phyloP scores from a whole-genome alignment of 2,888 invertebrate species.

The Melikaiella ostensackeni region DNA sequence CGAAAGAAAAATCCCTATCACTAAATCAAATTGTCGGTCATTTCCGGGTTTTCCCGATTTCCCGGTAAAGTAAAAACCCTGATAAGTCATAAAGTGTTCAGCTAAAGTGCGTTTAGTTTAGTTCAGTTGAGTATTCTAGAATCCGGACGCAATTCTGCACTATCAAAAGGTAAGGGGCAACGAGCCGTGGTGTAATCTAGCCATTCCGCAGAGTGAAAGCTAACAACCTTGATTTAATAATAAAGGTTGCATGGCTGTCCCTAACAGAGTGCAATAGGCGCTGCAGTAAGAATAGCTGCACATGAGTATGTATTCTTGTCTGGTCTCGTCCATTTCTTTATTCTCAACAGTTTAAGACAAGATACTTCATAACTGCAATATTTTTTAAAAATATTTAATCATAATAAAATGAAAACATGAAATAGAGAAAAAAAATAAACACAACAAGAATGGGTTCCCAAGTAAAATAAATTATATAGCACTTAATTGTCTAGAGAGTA shows the following conservation, averaged over 20 bases:
- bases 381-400: too few relatives aligned
- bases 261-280: conserved; percentile 44
- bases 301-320: neutral
- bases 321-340: neutral
- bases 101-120: neutral
- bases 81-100: neutral
- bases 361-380: too few relatives aligned
- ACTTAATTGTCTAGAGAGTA: neutral
- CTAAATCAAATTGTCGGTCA: too few relatives aligned
- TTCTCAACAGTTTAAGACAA: neutral
- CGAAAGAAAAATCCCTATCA: too few relatives aligned
- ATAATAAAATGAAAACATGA: neutral
- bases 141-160: conserved; percentile 30
- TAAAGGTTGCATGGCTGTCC: conserved; percentile 66
- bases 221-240: conserved; percentile 73
- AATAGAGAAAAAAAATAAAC: neutral
- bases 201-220: conserved; percentile 65
- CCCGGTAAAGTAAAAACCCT: too few relatives aligned
- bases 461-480: neutral
- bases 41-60: too few relatives aligned
- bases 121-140: neutral
- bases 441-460: too few relatives aligned
- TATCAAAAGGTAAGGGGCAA: conserved; percentile 35
- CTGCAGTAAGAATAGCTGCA: conserved; percentile 34
- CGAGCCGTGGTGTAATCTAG: conserved; percentile 35